Base-by-base conservation (phyloP, 2,113 vertebrate genomes). In the Serilophus lunatus region DNA sequence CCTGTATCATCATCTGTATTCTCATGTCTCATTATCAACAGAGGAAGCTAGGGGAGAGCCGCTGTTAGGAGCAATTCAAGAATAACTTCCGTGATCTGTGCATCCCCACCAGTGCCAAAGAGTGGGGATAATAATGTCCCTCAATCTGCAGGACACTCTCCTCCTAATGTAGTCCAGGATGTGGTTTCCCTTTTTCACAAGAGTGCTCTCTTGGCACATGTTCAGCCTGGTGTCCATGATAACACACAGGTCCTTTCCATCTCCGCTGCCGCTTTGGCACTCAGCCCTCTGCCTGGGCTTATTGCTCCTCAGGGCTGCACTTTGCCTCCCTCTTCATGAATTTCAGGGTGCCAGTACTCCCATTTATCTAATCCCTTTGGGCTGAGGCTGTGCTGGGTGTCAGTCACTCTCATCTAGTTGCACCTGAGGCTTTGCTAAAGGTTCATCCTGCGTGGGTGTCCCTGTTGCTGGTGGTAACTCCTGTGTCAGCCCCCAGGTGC, bases 91-190 rank as follows among this genome's bases (percentile, higher is more conserved):
- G 3, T 0, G 4, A 80, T 69, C 66, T 53, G 36, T 80, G 33
- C 82, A 70, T 72, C 75, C 50, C 70, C 72, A 20, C 49, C 71
- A 70, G 45, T 4, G 9, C 63, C 64, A 64, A 75, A 60, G 42
- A 90, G 86, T 13, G 1, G 45, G 38, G 80, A 86, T 92, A 96
- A 97, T 90, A 90, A 83, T 64, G 66, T 83, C 68, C 63, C 64
- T 83, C 33, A 6, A 50, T 70, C 79, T 70, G 24, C 80, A 93
- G 80, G 88, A 85, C 92, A 83, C 19, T 2, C 18, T 94, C 18
- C 47, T 92, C 33, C 86, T 95, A 92, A 94, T 92, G 88, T 86
- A 92, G 80, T 68, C 63, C 80, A 83, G 94, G 92, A 97, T 95
- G 96, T 71, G 96, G 92, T 93, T 90, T 93, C 86, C 50, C 68